phyloP scores from a whole-genome alignment of 2,797 vertebrate genomes.

The Sarcophilus harrisii region DNA sequence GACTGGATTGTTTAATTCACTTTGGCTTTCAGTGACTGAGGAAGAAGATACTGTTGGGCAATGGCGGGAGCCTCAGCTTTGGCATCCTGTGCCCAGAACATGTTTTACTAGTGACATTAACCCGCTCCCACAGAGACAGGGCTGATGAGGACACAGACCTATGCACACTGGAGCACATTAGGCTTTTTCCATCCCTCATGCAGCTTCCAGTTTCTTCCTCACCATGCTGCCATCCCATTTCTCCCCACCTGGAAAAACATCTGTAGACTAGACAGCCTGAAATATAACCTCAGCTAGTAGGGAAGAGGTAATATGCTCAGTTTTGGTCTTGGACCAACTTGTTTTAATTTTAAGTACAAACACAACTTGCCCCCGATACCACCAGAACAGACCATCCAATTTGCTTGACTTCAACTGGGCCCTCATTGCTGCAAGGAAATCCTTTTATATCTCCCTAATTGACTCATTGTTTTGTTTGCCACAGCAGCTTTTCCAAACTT shows the following conservation, averaged over 20 bases:
- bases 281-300: background rate
- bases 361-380: background rate
- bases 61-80: slow-evolving; percentile 19
- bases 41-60: slow-evolving; percentile 28
- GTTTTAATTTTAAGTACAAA: background rate
- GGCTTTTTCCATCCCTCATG: background rate
- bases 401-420: background rate
- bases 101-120: slow-evolving; percentile 8
- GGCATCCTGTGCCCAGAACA: background rate
- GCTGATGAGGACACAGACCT: too few relatives aligned
- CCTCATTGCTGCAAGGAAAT: background rate
- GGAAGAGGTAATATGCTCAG: background rate
- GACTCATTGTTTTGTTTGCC: background rate
- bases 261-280: background rate
- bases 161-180: background rate
- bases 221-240: background rate
- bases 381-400: background rate
- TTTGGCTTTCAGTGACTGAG: slow-evolving; percentile 28
- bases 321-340: background rate
- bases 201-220: background rate
- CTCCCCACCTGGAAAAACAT: background rate
- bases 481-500: background rate
- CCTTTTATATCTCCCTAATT: background rate
- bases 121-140: too few relatives aligned
- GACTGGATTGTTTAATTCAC: slow-evolving; percentile 14